These are phyloP conservation scores for Mormoops blainvillei DNA, from an alignment of 2,113 vertebrate species.

Conservation along the genomic window DNA sequence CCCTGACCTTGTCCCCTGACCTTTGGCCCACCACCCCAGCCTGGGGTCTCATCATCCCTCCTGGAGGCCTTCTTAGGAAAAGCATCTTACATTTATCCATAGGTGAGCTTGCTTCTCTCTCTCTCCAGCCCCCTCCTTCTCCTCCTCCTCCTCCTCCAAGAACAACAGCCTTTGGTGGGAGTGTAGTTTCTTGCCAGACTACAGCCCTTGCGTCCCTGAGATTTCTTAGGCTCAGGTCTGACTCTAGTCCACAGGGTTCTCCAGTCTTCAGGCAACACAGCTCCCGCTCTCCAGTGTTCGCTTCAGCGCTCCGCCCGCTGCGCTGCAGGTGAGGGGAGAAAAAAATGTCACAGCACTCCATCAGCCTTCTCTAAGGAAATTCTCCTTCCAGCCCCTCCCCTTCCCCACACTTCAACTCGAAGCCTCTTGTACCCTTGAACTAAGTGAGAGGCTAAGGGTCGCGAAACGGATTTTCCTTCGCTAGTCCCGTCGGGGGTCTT, in stretches of 20 bases:
- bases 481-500: neutral
- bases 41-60: neutral
- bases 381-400: neutral
- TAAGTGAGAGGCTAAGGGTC: neutral
- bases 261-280: neutral
- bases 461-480: neutral
- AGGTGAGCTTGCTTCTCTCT: neutral
- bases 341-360: neutral
- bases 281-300: neutral
- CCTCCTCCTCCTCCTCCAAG: neutral
- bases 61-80: neutral
- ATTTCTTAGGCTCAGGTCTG: neutral
- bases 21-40: neutral
- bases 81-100: neutral
- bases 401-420: neutral
- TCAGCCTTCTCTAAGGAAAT: neutral
- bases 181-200: neutral
- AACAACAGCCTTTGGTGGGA: neutral
- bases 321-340: neutral
- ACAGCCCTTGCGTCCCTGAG: neutral
- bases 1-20: neutral
- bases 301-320: neutral
- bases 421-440: neutral
- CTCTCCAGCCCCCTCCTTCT: accelerated
- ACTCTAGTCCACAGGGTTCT: neutral